Evolutionary conservation across 2,888 invertebrate genomes (phyloP), one percentile per base, ranked within the genome.

Genomic region (Agrenia bidenticulata): DNA sequence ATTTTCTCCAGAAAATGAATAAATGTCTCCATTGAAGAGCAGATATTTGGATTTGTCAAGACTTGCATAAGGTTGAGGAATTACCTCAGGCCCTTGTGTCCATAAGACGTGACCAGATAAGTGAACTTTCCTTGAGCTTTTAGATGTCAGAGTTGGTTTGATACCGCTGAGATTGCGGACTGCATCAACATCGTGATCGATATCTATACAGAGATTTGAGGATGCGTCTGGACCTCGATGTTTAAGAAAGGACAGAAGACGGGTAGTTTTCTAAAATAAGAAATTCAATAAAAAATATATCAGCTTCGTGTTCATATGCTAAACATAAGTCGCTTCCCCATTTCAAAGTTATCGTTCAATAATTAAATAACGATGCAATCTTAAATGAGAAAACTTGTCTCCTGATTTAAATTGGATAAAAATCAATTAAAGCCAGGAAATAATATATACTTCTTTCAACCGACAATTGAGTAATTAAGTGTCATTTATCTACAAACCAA

Each of bases 11-110:
- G 78, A 68, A 42, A 72, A 74, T 2, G 64, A 63, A 81, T 89
- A 95, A 73, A 93, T 85, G 81, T 97, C 95, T 27, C 95, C 96
- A 83, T 96, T 96, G 83, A 89, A 94, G 23, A 94, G 79, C 62
- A 96, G 82, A 61, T 88, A 78, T 70, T 89, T 87, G 24, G 84
- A 82, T n/a, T 54, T 53, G 41, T 83, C 78, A 11, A 80, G 80
- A 78, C 85, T 83, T 26, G 84, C 60, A 13, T 82, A 73, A 0
- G 96, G 96, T 79, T 96, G 96, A 32, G 77, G 75, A 1, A 84
- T 83, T 17, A 42, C 32, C 1, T 24, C 21, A 9, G 42, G 41
- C n/a, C 69, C 95, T 81, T 94, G 91, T 80, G 92, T 88, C 89
- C 94, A 94, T 56, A 96, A 81, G 7, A 94, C 89, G 78, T 82